A percentile compares a stretch with the other conserved stretches of the same genome.
Evolutionary conservation across 1,140 invertebrate species (phyloP).

Genomic region (Drosophila aff.): DNA sequence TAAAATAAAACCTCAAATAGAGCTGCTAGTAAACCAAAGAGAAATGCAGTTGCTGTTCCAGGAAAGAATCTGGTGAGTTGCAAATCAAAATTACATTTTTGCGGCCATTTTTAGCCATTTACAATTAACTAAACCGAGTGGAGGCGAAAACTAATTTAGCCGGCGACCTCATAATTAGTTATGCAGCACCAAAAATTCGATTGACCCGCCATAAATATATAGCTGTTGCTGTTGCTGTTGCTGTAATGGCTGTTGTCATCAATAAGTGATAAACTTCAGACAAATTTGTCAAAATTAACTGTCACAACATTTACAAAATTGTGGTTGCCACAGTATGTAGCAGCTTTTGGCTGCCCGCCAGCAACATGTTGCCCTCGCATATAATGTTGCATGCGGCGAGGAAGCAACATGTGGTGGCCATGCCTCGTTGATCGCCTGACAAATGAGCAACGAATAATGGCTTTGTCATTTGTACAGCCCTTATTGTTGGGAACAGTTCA

Average conservation of each 20-base stretch:
- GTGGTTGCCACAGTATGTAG: slow-evolving; percentile 53
- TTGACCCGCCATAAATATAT: slow-evolving; percentile 47
- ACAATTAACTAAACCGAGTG: slow-evolving; percentile 43
- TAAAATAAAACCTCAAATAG: slow-evolving; percentile 53
- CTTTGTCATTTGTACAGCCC: slow-evolving; percentile 9
- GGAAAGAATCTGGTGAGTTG: slow-evolving; percentile 17
- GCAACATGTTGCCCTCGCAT: slow-evolving; percentile 38
- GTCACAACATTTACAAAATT: slow-evolving; percentile 65
- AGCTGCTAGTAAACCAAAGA: slow-evolving; percentile 57
- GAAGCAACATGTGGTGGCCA: slow-evolving; percentile 40
- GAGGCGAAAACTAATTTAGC: slow-evolving; percentile 60
- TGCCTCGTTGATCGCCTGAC: slow-evolving; percentile 25
- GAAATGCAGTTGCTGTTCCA: slow-evolving; percentile 51
- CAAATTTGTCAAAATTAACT: slow-evolving; percentile 81
- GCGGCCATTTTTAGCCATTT: slow-evolving; percentile 48
- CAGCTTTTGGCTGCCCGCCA: slow-evolving; percentile 8
- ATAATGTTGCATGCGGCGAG: slow-evolving; percentile 11
- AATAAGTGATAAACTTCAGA: slow-evolving; percentile 75
- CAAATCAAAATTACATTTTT: slow-evolving; percentile 26
- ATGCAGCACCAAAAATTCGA: slow-evolving; percentile 65
- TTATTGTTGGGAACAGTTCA: slow-evolving; percentile 15
- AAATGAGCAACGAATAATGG: slow-evolving; percentile 23
- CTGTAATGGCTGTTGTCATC: slow-evolving; percentile 49
- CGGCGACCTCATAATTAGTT: slow-evolving; percentile 74
- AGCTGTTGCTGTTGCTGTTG: background rate